Conservation (phyloP, 2,113 vertebrate genomes). For the Gymnarchus niloticus region DNA sequence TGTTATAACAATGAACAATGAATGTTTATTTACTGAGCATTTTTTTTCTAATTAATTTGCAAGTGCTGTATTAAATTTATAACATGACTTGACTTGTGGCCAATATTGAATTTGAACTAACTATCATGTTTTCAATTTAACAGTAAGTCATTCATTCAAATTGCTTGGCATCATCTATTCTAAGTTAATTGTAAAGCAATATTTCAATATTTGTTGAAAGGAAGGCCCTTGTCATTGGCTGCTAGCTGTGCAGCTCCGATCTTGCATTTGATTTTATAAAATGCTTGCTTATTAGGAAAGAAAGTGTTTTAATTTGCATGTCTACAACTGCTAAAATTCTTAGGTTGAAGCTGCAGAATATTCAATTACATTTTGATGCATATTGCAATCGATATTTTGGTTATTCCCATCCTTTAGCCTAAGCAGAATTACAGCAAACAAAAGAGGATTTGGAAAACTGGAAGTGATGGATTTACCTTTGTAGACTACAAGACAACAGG, state of each 20-base stretch:
- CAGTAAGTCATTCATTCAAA: too few species aligned
- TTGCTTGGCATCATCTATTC: neutral
- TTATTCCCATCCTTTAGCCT: neutral
- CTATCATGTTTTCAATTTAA: too few species aligned
- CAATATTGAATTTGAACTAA: too few species aligned
- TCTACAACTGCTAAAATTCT: neutral
- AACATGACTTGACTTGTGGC: too few species aligned
- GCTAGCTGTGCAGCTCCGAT: neutral
- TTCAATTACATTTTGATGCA: neutral
- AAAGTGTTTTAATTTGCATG: neutral
- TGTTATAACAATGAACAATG: too few species aligned
- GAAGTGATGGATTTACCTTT: neutral
- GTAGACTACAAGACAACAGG: neutral
- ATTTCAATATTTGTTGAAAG: neutral
- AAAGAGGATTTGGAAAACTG: neutral
- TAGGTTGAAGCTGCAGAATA: neutral
- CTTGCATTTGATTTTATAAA: neutral
- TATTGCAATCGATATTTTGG: neutral
- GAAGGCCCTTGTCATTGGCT: neutral
- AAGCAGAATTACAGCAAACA: neutral
- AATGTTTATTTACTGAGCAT: too few species aligned
- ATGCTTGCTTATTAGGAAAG: neutral
- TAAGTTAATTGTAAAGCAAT: neutral
- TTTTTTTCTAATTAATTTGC: too few species aligned
- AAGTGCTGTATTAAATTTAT: too few species aligned